These are phyloP conservation scores for Eonycteris spelaea DNA, from an alignment of 2,113 vertebrate genomes.

Conservation along the genomic window DNA sequence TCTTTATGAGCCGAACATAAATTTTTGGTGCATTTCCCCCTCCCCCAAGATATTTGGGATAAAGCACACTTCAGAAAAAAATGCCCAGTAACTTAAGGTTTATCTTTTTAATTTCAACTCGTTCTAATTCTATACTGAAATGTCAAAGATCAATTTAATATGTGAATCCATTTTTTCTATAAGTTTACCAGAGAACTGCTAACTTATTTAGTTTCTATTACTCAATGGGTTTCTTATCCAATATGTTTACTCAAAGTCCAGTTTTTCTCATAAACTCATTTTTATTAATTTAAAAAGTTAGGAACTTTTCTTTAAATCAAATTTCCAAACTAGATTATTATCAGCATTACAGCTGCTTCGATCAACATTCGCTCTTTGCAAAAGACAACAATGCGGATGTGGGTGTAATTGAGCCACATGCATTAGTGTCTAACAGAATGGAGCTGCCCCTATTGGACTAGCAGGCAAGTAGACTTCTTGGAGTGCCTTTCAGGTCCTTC, in stretches of 20 bases:
- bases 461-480: background rate
- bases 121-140: background rate
- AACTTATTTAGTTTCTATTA: background rate
- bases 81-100: background rate
- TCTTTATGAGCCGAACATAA: background rate
- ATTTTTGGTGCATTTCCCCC: background rate
- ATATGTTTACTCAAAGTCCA: background rate
- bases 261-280: background rate
- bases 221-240: background rate
- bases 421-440: background rate
- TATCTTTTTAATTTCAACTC: background rate
- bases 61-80: conserved; percentile 11
- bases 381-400: background rate
- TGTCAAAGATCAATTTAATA: background rate
- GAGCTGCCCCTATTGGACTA: background rate
- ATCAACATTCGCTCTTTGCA: background rate
- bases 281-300: background rate
- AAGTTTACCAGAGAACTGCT: background rate
- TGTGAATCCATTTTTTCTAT: background rate
- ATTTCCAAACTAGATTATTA: background rate
- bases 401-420: background rate
- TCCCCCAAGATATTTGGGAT: background rate
- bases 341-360: background rate
- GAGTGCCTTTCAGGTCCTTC: conserved; percentile 7
- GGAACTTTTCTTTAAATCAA: conserved; percentile 13